Percentiles rank a stretch among this genome's conserved stretches.
Evolutionary conservation across 2,113 vertebrate species (phyloP).

Genomic region (Megaceryle torquata): DNA sequence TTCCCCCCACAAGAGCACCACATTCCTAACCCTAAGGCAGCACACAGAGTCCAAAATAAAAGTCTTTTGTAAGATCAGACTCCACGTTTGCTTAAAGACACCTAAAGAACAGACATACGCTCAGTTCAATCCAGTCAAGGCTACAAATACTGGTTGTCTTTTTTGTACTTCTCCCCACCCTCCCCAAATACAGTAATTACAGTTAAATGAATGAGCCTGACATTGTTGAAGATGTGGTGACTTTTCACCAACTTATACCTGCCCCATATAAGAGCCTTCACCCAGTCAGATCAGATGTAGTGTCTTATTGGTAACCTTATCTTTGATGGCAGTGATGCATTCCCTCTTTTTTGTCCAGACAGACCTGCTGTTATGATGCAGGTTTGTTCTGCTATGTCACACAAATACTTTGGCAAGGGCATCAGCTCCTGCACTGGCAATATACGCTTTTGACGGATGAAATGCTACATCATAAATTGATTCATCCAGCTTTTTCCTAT

Average conservation of each 20-base stretch:
- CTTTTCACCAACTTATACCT: conserved; percentile 72
- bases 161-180: conserved; percentile 57
- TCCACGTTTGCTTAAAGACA: conserved; percentile 83
- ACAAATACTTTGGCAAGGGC: conserved; percentile 98
- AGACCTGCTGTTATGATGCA: conserved; percentile 69
- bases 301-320: conserved; percentile 78
- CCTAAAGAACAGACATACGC: conserved; percentile 80
- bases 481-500: conserved; percentile 98
- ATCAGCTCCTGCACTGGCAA: conserved; percentile 96
- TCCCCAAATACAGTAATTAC: conserved; percentile 85
- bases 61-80: conserved; percentile 79
- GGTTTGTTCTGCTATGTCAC: conserved; percentile 76
- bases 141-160: conserved; percentile 82
- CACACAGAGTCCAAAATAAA: conserved; percentile 84
- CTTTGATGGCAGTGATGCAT: conserved; percentile 85
- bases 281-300: conserved; percentile 81
- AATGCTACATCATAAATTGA: conserved; percentile 99
- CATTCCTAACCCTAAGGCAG: conserved; percentile 86
- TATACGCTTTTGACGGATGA: conserved; percentile 98
- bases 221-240: conserved; percentile 72
- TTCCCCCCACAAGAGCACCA: conserved; percentile 81
- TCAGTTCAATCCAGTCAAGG: conserved; percentile 83
- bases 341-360: conserved; percentile 76
- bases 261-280: conserved; percentile 65
- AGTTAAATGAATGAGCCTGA: conserved; percentile 82